Base-by-base conservation (phyloP, 2,113 vertebrate genomes). In the Tamias sibiricus region DNA sequence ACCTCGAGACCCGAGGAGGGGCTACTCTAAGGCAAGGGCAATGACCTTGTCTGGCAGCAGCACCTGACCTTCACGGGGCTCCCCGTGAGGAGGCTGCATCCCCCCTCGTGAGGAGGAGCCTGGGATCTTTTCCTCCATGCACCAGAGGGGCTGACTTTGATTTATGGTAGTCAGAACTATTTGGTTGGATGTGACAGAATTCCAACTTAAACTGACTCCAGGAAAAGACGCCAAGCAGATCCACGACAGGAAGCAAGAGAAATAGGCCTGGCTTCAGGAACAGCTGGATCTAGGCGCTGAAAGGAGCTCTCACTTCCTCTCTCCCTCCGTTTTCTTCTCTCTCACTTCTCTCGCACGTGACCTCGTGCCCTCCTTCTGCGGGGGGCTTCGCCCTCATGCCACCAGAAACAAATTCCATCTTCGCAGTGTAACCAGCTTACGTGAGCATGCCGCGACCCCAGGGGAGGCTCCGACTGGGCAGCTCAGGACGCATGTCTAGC, bases 401-500 rank as follows among this genome's bases (percentile, higher is more conserved):
- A 66, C 40, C 8, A 24, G 87, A 5, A 66, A 35, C 32, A 0
- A 9, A 7, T 8, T 32, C 28, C 12, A 0, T 13, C 62, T 37
- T 40, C 72, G 7, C 20, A 12, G 49, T 1, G 9, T 20, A 57
- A 8, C 11, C 42, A 40, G 54, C 22, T 59, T 40, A 6, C 16
- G 1, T 6, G 52, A 14, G 59, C 8, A 1, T 1, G 37, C 0
- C 6, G 64, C 12, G 47, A 52, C 30, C 57, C n/a, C n/a, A 28
- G 26, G 32, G 6, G 85, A 30, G 47, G 16, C 44, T 87, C 69
- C 59, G 77, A 42, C 2, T 40, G 71, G 64, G 77, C 42, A 47
- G 77, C 54, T 37, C 69, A 17, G 4, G n/a, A 62, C 47, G 75
- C 11, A 3, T 2, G 28, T 40, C 49, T 32, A 1, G 26, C 16